Evolutionary conservation across 2,888 invertebrate genomes (phyloP).

Genomic region (Apamea anceps): DNA sequence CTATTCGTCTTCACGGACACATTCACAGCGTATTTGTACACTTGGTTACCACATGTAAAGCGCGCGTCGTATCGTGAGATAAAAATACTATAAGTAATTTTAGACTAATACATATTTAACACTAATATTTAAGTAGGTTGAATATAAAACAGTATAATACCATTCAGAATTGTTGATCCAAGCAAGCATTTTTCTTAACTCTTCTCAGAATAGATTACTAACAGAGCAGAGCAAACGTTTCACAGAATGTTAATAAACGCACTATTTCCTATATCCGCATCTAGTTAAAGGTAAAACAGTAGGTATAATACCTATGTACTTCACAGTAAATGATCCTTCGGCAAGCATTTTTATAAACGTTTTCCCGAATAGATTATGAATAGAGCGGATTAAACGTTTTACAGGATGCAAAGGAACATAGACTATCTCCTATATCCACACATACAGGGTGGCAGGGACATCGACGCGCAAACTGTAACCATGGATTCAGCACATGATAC

Average conservation of each 20-base stretch:
- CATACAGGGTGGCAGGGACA: too few relatives aligned
- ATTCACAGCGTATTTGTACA: neutral
- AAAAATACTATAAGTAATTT: neutral
- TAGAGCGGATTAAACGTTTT: neutral
- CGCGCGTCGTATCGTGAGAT: neutral
- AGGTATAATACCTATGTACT: neutral
- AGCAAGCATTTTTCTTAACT: neutral
- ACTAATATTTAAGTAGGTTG: neutral
- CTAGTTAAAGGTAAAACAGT: too few relatives aligned
- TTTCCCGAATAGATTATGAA: too few relatives aligned
- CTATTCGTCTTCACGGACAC: neutral
- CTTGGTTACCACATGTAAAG: neutral
- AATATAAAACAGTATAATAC: too few relatives aligned
- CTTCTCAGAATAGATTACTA: too few relatives aligned
- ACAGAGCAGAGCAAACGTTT: too few relatives aligned
- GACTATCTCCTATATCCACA: neutral
- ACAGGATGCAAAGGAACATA: conserved; percentile 8
- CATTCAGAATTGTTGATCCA: neutral
- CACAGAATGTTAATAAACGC: too few relatives aligned
- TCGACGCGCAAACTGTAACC: too few relatives aligned
- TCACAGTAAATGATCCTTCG: neutral
- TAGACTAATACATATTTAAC: neutral
- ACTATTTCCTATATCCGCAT: too few relatives aligned
- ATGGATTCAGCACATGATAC: too few relatives aligned
- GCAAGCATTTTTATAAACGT: neutral